Evolutionary conservation across 2,113 vertebrate species (phyloP), one percentile per base, ranked within the genome.

Genomic region (Ctenodactylus gundi): DNA sequence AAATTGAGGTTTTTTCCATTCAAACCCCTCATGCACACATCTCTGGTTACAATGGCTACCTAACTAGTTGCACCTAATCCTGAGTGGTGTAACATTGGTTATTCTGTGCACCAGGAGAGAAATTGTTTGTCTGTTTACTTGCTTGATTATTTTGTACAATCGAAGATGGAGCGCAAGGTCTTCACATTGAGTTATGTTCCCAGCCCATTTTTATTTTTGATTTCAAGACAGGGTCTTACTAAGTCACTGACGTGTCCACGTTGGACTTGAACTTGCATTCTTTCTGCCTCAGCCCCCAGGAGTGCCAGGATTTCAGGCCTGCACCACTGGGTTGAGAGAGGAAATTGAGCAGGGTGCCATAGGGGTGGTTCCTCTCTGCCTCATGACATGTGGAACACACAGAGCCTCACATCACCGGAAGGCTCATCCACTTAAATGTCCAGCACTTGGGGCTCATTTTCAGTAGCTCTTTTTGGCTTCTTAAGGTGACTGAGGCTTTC

Each of bases 381-480:
- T 39, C 4, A 6, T 53, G 39, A 58, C 29, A 8, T 36, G 70
- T 75, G 31, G n/a, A 81, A 81, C 7, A 10, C 6, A 6, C 9
- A 21, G 20, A 53, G 21, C 13, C 34, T 77, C 39, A 4, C 17
- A 36, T 39, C 44, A 0, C 6, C 21, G 1, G 72, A 17, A 88
- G n/a, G 4, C 21, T 46, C 11, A 0, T 23, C n/a, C 44, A 4
- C 34, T 21, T 46, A 7, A 10, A 0, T 77, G 8, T n/a, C 23
- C 41, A 5, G 31, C 15, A 17, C 17, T 12, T 4, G 20, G 41
- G 18, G 68, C 39, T 51, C 51, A 53, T 17, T 0, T 0, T 21
- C 13, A 13, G 31, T 7, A 1, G 34, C 34, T 49, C 25, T 15
- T 65, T 27, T 76, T 1, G 1, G 76, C 57, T 23, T 73, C 78